These are phyloP conservation scores for Ophion ventricosus DNA, from an alignment of 2,888 invertebrate genomes.

Conservation along the genomic window DNA sequence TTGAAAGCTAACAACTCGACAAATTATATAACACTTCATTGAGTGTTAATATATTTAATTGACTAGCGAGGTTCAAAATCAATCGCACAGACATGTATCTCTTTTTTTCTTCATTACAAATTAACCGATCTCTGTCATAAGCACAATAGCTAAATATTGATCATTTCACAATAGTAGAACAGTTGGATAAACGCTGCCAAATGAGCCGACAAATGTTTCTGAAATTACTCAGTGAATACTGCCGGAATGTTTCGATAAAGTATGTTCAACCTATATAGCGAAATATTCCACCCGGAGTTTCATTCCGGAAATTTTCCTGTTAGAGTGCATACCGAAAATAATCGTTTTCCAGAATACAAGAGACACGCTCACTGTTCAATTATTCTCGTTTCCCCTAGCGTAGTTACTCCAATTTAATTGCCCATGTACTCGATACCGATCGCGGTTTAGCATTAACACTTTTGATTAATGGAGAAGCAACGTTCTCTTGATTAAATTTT, in stretches of 20 bases:
- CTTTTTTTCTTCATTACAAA: not conserved
- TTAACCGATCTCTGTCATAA: not conserved
- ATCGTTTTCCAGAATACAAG: not conserved
- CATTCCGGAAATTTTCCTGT: not conserved
- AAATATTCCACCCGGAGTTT: not conserved
- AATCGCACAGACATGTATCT: not conserved
- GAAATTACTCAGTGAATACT: not conserved
- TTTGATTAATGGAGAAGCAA: not conserved
- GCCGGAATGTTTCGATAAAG: not conserved
- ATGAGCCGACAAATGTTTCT: not conserved
- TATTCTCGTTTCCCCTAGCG: not conserved
- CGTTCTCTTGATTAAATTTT: not conserved
- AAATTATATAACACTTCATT: too few relatives aligned
- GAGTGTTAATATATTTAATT: too few relatives aligned
- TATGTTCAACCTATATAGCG: not conserved
- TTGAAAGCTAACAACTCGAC: too few relatives aligned
- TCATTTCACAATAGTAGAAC: not conserved
- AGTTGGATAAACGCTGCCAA: not conserved
- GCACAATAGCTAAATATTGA: not conserved
- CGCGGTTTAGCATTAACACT: conserved; percentile 3
- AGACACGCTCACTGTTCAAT: not conserved
- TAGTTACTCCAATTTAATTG: not conserved
- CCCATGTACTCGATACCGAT: not conserved
- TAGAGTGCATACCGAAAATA: not conserved
- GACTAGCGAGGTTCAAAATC: not conserved